A percentile compares a stretch with the other conserved stretches of the same genome.
Conservation (phyloP, 2,797 vertebrate genomes). For the Anomalospiza imberbis region DNA sequence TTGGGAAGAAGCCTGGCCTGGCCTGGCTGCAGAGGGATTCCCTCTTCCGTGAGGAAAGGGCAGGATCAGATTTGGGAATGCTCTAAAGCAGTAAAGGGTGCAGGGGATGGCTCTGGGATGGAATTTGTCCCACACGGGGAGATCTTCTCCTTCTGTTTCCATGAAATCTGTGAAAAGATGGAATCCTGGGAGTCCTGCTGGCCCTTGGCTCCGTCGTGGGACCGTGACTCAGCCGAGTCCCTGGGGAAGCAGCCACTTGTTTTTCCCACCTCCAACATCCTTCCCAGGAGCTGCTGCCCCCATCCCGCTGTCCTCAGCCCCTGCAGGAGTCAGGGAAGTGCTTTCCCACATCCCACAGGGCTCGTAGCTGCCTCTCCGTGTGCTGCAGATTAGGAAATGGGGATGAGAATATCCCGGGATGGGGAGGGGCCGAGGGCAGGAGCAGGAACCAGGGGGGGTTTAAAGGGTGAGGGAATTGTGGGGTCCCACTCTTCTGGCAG, state of each 20-base stretch:
- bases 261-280: background rate
- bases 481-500: fast-evolving
- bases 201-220: background rate
- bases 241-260: fast-evolving
- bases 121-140: no score
- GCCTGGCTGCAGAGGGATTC: background rate
- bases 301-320: fast-evolving
- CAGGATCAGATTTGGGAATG: no score
- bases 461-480: background rate
- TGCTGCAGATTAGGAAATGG: slow-evolving; percentile 9
- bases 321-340: background rate
- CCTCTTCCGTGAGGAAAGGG: background rate
- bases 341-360: background rate
- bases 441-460: background rate
- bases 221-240: background rate
- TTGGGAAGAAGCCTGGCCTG: background rate
- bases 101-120: background rate
- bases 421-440: background rate
- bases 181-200: background rate
- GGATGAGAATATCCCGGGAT: background rate
- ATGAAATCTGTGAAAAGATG: background rate
- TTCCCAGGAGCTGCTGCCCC: background rate
- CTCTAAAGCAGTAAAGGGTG: background rate
- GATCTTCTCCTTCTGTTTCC: background rate
- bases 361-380: background rate